Conservation (phyloP, 2,888 invertebrate genomes). For the Carcina quercana region DNA sequence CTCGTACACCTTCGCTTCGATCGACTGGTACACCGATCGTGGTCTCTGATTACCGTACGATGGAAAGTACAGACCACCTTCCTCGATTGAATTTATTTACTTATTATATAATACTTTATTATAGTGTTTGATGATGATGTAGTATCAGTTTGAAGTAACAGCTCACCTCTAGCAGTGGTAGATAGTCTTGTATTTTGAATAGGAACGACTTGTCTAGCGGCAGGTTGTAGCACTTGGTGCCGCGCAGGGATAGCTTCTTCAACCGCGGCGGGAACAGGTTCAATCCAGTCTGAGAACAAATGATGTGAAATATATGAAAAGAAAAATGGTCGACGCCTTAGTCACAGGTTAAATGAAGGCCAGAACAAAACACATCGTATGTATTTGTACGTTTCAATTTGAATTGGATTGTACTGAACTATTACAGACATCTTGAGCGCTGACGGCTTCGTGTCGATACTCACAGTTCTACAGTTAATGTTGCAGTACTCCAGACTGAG, state of each 20-base stretch:
- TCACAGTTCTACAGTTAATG: slow-evolving; percentile 61
- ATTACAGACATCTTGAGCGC: background rate
- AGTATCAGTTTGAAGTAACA: background rate
- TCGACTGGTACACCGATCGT: too few species aligned
- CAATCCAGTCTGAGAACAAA: slow-evolving; percentile 71
- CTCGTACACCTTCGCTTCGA: too few species aligned
- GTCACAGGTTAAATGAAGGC: too few species aligned
- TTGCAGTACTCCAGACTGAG: slow-evolving; percentile 67
- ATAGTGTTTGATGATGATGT: background rate
- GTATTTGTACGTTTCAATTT: too few species aligned
- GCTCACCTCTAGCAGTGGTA: slow-evolving; percentile 68
- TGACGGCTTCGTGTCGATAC: slow-evolving; percentile 15
- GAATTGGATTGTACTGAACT: too few species aligned
- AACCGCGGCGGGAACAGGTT: slow-evolving; percentile 78
- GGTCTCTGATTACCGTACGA: too few species aligned
- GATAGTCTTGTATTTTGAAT: slow-evolving; percentile 63
- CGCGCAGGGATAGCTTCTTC: slow-evolving; percentile 74
- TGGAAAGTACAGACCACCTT: too few species aligned
- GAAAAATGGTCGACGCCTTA: background rate
- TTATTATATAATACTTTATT: background rate
- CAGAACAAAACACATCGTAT: too few species aligned
- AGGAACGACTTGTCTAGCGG: slow-evolving; percentile 66
- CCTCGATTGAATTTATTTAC: too few species aligned
- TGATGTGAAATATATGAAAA: too few species aligned
- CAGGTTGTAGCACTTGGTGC: slow-evolving; percentile 62